Evolutionary conservation across 2,888 invertebrate genomes (phyloP), one percentile per base, ranked within the genome.

Genomic region (Hirtodrosophila duncani): DNA sequence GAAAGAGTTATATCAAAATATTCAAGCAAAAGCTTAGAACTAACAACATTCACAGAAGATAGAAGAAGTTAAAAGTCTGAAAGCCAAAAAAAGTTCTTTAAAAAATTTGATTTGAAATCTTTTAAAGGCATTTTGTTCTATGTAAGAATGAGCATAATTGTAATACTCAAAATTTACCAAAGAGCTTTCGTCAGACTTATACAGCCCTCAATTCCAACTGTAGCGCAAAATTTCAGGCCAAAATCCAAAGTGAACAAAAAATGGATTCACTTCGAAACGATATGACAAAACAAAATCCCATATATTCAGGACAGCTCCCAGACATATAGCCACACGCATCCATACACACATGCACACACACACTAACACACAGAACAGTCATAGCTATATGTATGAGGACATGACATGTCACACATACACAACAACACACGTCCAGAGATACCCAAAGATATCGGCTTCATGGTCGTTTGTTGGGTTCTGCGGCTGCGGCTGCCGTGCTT

Each of bases 211-310:
- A 0, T 6, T 6, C 5, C n/a, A n/a, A n/a, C n/a, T n/a, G n/a
- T 9, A 55, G 50, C 9, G 57, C 17, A 52, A 10, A 26, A 5
- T 16, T 21, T 11, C n/a, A n/a, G 2, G 23, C 11, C 6, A 23
- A 43, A 50, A 63, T 49, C 11, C 24, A 21, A 10, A 13, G 21
- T 9, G 4, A 14, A 5, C 30, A 49, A 52, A 42, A 45, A 65
- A 55, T 38, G 11, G 31, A 8, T 11, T 13, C 42, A 29, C 44
- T n/a, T n/a, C n/a, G 51, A 56, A 58, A 58, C 68, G 81, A 81
- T 84, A 82, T 82, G 83, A 78, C 78, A 83, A 81, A 83, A 75
- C 67, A 64, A 81, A 69, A 70, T 66, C 75, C 60, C 79, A 78
- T 62, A 72, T 79, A 81, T 82, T 72, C 71, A 67, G 64, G 64